phyloP scores from a whole-genome alignment of 1,140 invertebrate genomes.

The Reticulitermes speratus region DNA sequence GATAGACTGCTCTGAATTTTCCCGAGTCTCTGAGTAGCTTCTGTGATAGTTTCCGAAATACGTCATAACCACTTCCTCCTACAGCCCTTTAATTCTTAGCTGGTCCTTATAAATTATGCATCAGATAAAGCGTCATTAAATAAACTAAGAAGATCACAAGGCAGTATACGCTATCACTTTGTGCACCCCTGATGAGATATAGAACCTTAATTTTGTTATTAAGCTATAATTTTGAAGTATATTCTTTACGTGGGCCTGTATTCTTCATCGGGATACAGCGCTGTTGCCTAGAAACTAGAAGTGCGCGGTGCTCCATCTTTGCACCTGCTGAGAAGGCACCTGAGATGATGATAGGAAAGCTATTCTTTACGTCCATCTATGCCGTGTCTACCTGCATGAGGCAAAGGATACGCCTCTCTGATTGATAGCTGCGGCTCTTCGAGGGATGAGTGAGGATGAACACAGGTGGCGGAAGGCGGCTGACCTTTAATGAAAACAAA shows the following conservation, averaged over 20 bases:
- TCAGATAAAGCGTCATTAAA: too few relatives aligned
- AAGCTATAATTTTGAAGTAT: not conserved
- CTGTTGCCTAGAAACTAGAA: not conserved
- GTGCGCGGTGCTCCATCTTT: not conserved
- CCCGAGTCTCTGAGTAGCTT: too few relatives aligned
- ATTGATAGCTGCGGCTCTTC: not conserved
- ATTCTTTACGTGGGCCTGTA: not conserved
- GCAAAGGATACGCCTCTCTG: not conserved
- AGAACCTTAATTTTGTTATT: not conserved
- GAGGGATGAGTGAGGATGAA: not conserved
- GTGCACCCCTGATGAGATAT: too few relatives aligned
- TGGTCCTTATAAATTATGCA: too few relatives aligned
- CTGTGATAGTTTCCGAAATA: too few relatives aligned
- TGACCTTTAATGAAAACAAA: not conserved
- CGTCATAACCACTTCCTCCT: too few relatives aligned
- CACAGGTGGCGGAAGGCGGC: not conserved
- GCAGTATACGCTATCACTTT: too few relatives aligned
- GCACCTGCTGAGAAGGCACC: not conserved
- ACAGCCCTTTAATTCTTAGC: too few relatives aligned
- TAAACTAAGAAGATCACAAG: too few relatives aligned
- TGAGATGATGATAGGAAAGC: not conserved
- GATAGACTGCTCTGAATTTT: too few relatives aligned
- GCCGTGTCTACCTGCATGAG: slow-evolving; percentile 5
- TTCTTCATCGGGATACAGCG: not conserved
- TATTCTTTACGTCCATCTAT: not conserved